Evolutionary conservation across 2,888 invertebrate genomes (phyloP), one percentile per base, ranked within the genome.

Genomic region (Acanthosepion lycidas): DNA sequence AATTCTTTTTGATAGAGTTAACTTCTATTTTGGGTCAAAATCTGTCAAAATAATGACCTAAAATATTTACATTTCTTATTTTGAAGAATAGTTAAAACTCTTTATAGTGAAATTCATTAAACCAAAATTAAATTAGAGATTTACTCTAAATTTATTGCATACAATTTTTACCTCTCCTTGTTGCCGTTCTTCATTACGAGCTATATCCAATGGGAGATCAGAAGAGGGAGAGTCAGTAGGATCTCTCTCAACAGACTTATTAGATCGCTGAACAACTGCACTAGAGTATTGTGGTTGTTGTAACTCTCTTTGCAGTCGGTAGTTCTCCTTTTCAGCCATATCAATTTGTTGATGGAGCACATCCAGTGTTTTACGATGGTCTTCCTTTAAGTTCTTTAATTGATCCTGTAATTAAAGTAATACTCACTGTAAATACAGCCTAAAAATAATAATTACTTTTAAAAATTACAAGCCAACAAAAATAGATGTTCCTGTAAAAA

Each of bases 321-420:
- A 95, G 94, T 97, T 96, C 95, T 97, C 97, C 51, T 96, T 95
- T 95, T 97, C 97, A n/a, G 97, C 96, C 91, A 96, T 96, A 91
- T 98, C 97, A 78, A 98, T 95, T 95, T 98, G 98, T 49, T 96
- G 96, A 95, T 97, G 97, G 94, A 98, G 95, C 94, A 97, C 96
- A 59, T 97, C 97, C 42, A 97, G 95, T 92, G 97, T 96, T 28
- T 95, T 95, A 42, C 96, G 95, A 94, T 98, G 97, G 95, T 97
- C 97, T 53, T 97, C 97, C 95, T 97, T 97, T n/a, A 97, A 95
- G 53, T 97, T 96, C 93, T 97, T 96, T 23, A 98, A 96, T 96
- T 98, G 97, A 94, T 97, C 97, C 98, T 98, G 95, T 6, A 93
- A n/a, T 18, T 5, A 93, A 49, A 93, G 6, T n/a, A 28, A 51